Percentiles rank a stretch among this genome's conserved stretches.
These are phyloP conservation scores for Ceyx melanurus DNA, from an alignment of 2,113 vertebrate genomes.

Conservation along the genomic window DNA sequence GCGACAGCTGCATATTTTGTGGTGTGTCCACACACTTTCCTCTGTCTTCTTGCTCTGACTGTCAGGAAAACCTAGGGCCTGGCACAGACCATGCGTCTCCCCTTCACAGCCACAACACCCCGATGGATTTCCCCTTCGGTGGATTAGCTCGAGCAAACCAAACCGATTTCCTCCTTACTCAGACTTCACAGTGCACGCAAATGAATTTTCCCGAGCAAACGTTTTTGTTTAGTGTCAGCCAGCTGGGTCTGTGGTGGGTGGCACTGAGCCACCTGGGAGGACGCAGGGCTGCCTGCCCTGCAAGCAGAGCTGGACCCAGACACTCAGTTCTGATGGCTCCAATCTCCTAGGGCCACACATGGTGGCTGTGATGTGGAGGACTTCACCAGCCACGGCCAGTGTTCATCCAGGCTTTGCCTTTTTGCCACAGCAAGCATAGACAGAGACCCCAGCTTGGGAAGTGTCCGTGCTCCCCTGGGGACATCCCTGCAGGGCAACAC, in stretches of 20 bases:
- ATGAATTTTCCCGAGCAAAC: background rate
- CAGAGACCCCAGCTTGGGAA: background rate
- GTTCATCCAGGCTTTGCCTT: background rate
- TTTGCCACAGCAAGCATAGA: background rate
- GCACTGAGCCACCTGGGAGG: background rate
- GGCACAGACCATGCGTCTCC: background rate
- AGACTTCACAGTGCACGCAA: background rate
- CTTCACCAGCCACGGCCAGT: fast-evolving
- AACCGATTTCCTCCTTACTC: background rate
- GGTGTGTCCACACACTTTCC: background rate
- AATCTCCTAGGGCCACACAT: fast-evolving
- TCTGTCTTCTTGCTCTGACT: background rate
- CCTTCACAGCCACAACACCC: background rate
- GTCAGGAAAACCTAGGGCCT: background rate
- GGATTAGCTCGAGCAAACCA: background rate
- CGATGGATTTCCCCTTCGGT: background rate
- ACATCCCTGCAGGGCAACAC: background rate
- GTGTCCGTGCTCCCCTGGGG: fast-evolving
- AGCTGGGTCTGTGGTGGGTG: background rate
- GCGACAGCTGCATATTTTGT: background rate
- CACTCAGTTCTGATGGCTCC: fast-evolving
- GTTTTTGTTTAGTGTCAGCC: background rate
- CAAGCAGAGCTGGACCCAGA: background rate
- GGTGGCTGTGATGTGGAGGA: background rate
- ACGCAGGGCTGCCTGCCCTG: fast-evolving